phyloP scores from a whole-genome alignment of 2,888 invertebrate genomes.

The Spodoptera picta region DNA sequence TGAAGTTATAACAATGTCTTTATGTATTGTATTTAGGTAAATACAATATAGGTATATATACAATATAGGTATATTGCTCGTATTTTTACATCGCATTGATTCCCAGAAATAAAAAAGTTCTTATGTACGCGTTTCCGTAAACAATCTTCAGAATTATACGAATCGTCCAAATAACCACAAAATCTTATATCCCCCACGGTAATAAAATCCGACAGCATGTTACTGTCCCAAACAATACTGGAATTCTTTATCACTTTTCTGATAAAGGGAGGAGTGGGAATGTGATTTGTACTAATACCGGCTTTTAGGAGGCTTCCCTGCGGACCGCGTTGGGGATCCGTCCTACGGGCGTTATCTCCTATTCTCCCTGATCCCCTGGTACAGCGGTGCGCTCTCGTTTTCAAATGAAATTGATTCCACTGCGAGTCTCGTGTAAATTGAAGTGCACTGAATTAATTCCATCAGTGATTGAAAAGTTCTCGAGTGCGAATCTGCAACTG shows the following conservation, averaged over 20 bases:
- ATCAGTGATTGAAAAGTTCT: conserved; percentile 75
- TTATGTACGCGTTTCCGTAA: conserved; percentile 17
- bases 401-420: conserved; percentile 73
- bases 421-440: conserved; percentile 66
- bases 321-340: conserved; percentile 65
- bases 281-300: conserved; percentile 74
- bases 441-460: conserved; percentile 77
- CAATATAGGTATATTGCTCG: background rate
- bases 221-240: conserved; percentile 61
- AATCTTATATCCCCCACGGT: conserved; percentile 48
- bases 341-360: conserved; percentile 65
- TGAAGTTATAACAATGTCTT: background rate
- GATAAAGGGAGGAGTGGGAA: conserved; percentile 65
- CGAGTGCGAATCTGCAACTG: conserved; percentile 33
- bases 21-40: background rate
- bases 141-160: conserved; percentile 34
- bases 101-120: background rate
- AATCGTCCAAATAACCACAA: conserved; percentile 38
- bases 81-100: too few species aligned
- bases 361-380: conserved; percentile 61
- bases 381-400: conserved; percentile 62
- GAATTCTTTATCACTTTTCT: conserved; percentile 66
- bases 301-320: conserved; percentile 68
- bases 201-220: conserved; percentile 65
- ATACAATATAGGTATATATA: too few species aligned